These are phyloP conservation scores for Rhynchomys soricoides DNA, from an alignment of 2,113 vertebrate species.

Conservation along the genomic window DNA sequence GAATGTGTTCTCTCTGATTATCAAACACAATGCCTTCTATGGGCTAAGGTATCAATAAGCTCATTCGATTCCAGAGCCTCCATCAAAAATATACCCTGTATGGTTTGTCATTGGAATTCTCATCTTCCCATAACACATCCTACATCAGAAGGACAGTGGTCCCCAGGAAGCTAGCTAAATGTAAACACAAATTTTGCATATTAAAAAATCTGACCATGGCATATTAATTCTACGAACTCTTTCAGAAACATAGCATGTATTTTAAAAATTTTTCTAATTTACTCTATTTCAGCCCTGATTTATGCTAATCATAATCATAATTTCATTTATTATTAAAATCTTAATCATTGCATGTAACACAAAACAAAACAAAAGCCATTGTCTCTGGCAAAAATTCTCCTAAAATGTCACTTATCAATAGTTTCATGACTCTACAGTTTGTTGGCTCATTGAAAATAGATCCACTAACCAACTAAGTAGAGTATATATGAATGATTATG, in stretches of 20 bases:
- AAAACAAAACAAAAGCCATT: slow-evolving; percentile 15
- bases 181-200: background rate
- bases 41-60: background rate
- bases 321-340: slow-evolving; percentile 7
- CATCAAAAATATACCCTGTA: background rate
- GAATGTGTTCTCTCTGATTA: slow-evolving; percentile 17
- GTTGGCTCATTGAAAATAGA: background rate
- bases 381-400: background rate
- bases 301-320: background rate
- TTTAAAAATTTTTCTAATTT: background rate
- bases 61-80: background rate
- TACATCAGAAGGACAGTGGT: background rate
- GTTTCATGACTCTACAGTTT: background rate
- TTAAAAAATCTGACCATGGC: background rate
- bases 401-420: background rate
- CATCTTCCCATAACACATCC: background rate
- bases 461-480: background rate
- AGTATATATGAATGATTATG: background rate
- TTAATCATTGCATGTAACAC: background rate
- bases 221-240: slow-evolving; percentile 4
- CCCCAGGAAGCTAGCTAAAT: background rate
- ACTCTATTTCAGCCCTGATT: background rate
- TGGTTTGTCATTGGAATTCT: background rate
- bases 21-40: background rate
- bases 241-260: background rate